Evolutionary conservation across 2,113 vertebrate genomes (phyloP).

Genomic region (Tetrax tetrax): DNA sequence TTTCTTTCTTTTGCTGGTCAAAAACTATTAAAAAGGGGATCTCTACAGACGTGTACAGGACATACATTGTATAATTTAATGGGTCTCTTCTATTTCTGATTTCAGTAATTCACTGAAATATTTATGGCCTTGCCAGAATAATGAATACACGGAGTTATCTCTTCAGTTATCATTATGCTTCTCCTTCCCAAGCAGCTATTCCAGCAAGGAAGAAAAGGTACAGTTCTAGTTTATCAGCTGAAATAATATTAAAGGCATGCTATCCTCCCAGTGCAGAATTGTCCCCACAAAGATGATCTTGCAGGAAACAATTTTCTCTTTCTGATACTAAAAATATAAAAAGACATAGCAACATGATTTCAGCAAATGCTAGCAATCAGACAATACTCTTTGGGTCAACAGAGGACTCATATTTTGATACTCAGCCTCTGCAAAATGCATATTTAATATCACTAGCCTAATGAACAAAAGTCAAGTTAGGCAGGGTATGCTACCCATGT

Average conservation of each 20-base stretch:
- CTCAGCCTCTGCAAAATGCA: not conserved
- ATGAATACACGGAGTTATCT: not conserved
- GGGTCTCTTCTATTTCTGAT: not conserved
- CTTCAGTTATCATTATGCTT: not conserved
- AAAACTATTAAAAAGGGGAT: not conserved
- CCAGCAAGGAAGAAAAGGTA: not conserved
- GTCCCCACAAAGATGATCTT: not conserved
- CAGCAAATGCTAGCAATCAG: not conserved
- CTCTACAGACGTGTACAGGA: not conserved
- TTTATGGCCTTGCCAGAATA: conserved; percentile 29
- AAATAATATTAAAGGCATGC: not conserved
- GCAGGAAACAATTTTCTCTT: not conserved
- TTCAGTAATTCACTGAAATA: conserved; percentile 28
- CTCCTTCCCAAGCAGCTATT: not conserved
- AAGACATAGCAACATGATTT: not conserved
- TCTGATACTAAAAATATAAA: not conserved
- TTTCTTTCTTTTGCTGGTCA: not conserved
- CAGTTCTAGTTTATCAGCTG: not conserved
- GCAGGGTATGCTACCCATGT: too few relatives aligned
- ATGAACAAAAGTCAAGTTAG: not conserved
- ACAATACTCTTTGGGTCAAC: not conserved
- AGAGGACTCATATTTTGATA: not conserved
- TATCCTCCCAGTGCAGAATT: not conserved
- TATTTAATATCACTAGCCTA: not conserved
- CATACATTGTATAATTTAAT: not conserved